Conservation (phyloP, 2,888 invertebrate genomes). For the Artemia sinica region DNA sequence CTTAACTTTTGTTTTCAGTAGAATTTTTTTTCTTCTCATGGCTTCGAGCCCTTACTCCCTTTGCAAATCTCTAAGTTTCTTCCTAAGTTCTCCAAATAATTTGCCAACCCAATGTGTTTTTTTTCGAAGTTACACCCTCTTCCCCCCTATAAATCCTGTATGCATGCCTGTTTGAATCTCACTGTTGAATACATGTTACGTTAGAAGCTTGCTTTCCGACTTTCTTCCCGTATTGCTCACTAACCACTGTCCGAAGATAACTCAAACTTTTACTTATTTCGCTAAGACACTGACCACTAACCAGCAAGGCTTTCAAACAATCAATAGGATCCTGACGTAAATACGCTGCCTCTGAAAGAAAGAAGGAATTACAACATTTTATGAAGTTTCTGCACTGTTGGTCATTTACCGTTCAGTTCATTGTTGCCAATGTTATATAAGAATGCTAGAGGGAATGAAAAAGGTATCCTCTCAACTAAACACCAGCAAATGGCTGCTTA, state of each 20-base stretch:
- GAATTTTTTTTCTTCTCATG: too few species aligned
- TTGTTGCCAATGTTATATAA: too few species aligned
- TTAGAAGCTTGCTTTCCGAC: background rate
- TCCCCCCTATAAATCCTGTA: too few species aligned
- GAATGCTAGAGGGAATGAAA: background rate
- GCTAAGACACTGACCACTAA: background rate
- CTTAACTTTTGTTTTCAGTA: too few species aligned
- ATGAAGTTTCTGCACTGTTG: background rate
- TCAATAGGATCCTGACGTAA: background rate
- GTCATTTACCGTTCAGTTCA: too few species aligned
- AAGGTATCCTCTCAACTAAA: background rate
- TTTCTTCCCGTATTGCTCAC: background rate
- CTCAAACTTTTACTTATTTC: background rate
- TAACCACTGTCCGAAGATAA: background rate
- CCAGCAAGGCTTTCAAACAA: constrained; percentile 7
- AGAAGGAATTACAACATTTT: background rate
- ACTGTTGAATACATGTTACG: constrained; percentile 1
- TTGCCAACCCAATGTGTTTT: too few species aligned
- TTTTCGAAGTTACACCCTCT: too few species aligned
- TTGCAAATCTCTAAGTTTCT: too few species aligned
- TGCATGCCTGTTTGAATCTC: background rate
- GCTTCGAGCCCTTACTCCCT: too few species aligned
- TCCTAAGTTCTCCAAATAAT: too few species aligned
- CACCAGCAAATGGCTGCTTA: too few species aligned
- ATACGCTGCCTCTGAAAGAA: background rate